Base-by-base conservation (phyloP, 1,140 invertebrate genomes). In the Neomicropteryx cornuta region DNA sequence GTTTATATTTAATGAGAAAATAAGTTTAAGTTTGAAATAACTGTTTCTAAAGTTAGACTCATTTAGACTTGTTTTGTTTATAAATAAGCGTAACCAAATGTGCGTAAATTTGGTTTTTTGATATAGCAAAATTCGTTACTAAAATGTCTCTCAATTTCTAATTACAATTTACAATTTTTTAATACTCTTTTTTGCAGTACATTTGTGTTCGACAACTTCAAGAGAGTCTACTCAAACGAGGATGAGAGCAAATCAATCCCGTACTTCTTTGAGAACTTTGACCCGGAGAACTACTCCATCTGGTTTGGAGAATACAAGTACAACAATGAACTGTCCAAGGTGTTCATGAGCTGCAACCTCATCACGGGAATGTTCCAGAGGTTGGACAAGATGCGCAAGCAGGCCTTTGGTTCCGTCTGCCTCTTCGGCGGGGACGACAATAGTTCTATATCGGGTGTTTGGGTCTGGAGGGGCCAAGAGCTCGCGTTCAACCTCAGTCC, bases 261-360 rank as follows among this genome's bases (percentile, higher is more conserved):
- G 2, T 98, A 94, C 58, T 99, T 99, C 72, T 99, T 93, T 87
- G 78, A 96, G 52, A 92, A 98, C 59, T 99, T 99, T 68, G 97
- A 99, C 61, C 70, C 87, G 16, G 83, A 95, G 58, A 79, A 96
- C 63, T 97, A 95, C 66, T 98, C 94, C 32, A 94, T 99, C 58
- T 99, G 96, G 96, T 81, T 79, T 39, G 81, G 88, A 39, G 90
- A 97, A 72, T 99, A 99, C 73, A 97, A 97, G 63, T 98, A 91
- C 61, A 83, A 84, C 38, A 73, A 95, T 44, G 94, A 98, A 63
- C 73, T 99, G 5, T 74, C 81, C 45, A 86, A 91, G 61, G 81
- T 88, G 14, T 97, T 95, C 71, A 96, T 96, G 92, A 90, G 84
- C 56, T 92, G 87, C 58, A 97, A 97, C 72, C 74, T 97, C 29